Evolutionary conservation across 2,113 vertebrate species (phyloP).

Genomic region (Nanorana parkeri): DNA sequence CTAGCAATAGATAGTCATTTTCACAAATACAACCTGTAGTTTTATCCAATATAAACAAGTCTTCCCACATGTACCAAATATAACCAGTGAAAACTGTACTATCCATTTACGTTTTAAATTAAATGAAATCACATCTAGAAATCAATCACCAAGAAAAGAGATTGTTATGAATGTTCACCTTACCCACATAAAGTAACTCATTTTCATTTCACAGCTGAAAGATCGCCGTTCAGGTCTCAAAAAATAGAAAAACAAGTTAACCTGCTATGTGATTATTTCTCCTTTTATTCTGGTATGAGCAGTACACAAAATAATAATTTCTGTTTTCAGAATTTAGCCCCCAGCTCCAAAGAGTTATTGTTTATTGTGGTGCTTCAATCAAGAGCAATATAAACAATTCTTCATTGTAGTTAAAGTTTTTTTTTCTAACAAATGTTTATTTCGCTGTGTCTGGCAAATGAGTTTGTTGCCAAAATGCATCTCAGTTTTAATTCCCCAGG

Average conservation of each 20-base stretch:
- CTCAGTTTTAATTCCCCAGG: constrained; percentile 34
- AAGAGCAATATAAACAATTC: constrained; percentile 35
- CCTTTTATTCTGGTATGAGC: constrained; percentile 31
- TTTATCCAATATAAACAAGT: not conserved
- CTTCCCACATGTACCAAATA: not conserved
- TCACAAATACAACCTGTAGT: not conserved
- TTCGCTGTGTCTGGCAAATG: constrained; percentile 23
- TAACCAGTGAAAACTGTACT: not conserved
- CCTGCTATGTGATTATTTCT: constrained; percentile 23
- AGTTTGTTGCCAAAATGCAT: constrained; percentile 18
- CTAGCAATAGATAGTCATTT: not conserved
- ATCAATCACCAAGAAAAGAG: not conserved
- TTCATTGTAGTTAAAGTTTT: constrained; percentile 48
- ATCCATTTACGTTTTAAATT: not conserved
- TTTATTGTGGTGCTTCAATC: constrained; percentile 49
- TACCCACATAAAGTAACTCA: constrained; percentile 29
- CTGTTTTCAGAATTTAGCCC: constrained; percentile 37
- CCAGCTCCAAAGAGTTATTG: constrained; percentile 40
- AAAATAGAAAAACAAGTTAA: constrained; percentile 47
- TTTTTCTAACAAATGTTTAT: constrained; percentile 39
- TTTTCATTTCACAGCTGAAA: constrained; percentile 45
- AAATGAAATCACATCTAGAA: not conserved
- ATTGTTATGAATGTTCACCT: constrained; percentile 3
- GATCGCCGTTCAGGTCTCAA: constrained; percentile 38
- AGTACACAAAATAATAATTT: constrained; percentile 44